Evolutionary conservation across 23 tunicate species (phyloP).

Genomic region (Halocynthia aurantium): DNA sequence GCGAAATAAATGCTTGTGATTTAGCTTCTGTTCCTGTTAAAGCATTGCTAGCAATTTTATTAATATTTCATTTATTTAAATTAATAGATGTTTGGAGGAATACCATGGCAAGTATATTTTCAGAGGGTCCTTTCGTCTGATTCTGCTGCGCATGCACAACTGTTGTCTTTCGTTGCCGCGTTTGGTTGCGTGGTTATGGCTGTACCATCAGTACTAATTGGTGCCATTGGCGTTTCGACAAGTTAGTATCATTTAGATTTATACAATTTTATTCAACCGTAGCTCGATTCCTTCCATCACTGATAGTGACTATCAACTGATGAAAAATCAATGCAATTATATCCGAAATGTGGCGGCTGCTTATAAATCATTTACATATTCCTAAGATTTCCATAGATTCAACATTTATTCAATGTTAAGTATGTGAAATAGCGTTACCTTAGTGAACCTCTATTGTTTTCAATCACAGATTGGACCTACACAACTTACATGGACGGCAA

Average conservation of each 20-base stretch:
- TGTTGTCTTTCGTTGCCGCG: conserved; percentile 64
- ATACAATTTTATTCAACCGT: background rate
- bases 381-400: too few relatives aligned
- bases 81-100: conserved; percentile 70
- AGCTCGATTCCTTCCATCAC: too few relatives aligned
- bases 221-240: conserved; percentile 69
- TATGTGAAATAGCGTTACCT: too few relatives aligned
- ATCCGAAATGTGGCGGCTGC: too few relatives aligned
- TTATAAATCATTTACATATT: too few relatives aligned
- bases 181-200: conserved; percentile 78
- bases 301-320: too few relatives aligned
- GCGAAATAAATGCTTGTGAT: too few relatives aligned
- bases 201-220: conserved; percentile 63
- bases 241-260: conserved; percentile 16
- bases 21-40: too few relatives aligned
- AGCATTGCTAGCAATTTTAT: too few relatives aligned
- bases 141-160: conserved; percentile 54
- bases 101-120: conserved; percentile 93
- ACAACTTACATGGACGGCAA: conserved; percentile 29
- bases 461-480: conserved; percentile 34
- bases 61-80: too few relatives aligned
- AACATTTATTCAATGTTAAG: too few relatives aligned
- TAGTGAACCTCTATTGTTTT: background rate
- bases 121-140: conserved; percentile 77
- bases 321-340: too few relatives aligned